phyloP scores from a whole-genome alignment of 2,113 vertebrate genomes.

The Phaethon lepturus region DNA sequence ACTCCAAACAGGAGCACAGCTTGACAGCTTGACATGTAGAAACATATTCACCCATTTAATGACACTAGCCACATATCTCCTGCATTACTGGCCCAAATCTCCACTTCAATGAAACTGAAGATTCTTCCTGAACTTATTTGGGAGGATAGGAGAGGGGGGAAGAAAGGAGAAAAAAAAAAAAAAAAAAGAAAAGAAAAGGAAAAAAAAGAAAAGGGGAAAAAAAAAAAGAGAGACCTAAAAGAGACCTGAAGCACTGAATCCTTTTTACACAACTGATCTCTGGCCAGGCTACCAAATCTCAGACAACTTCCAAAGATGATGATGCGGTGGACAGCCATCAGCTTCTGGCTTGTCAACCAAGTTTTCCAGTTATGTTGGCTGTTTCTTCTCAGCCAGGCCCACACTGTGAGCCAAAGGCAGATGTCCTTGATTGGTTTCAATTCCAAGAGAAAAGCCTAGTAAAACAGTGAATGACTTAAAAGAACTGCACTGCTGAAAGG shows the following conservation, averaged over 20 bases:
- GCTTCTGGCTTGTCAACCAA: neutral
- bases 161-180: neutral
- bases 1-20: neutral
- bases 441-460: neutral
- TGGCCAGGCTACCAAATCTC: neutral
- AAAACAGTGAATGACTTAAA: neutral
- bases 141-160: neutral
- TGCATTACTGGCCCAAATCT: neutral
- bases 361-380: neutral
- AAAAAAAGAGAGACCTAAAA: too few species aligned
- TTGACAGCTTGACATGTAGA: neutral
- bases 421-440: neutral
- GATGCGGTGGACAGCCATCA: neutral
- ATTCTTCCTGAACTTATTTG: neutral
- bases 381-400: neutral
- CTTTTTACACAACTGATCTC: neutral
- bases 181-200: neutral
- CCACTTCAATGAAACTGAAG: neutral
- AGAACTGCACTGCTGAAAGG: neutral
- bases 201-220: neutral
- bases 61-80: neutral
- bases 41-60: neutral
- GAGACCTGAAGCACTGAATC: neutral
- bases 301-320: neutral
- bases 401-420: neutral